Evolutionary conservation across 2,888 invertebrate genomes (phyloP), one percentile per base, ranked within the genome.

Genomic region (Poecilus cupreus): DNA sequence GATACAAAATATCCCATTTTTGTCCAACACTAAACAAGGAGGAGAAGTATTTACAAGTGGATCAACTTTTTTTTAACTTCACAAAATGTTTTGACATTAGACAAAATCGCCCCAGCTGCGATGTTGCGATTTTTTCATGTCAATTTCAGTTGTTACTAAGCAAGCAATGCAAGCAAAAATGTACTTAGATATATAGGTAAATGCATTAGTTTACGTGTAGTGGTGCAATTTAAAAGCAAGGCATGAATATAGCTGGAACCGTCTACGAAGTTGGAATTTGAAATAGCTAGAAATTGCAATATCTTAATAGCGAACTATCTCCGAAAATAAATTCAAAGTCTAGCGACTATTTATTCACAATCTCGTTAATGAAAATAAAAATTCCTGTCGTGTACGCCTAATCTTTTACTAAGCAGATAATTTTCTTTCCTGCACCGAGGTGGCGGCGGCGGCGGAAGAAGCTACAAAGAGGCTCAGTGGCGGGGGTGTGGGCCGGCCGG

Each of bases 371-470:
- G 37, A 70, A 81, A 74, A 75, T 75, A 81, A 64, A 81, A 60
- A 81, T 81, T 81, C 75, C 43, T 20, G 60, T 75, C 81, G 46
- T 80, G 80, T 51, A 37, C 51, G 22, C 57, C 72, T 80, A 80
- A 80, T 80, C 80, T 72, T 80, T 80, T 80, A 80, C 80, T 80
- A 80, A 80, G 80, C 80, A 80, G 80, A 80, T 80, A 80, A 80
- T 80, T 80, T 80, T 57, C 70, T 70, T 72, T 72, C 57, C 57
- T 80, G 54, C 54, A n/a, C 5, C 64, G 64, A 13, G 32, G 32
- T 68, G n/a, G 18, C 10, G 13, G 11, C 11, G 22, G 24, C 37
- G 37, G 32, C 32, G 8, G 32, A 68, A 68, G 39, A 39, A 26
- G 75, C 75, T 72, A 46, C 72, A 60, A 26, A 26, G 24, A 20